phyloP scores from a whole-genome alignment of 2,113 vertebrate genomes.

The Aphelocoma coerulescens region DNA sequence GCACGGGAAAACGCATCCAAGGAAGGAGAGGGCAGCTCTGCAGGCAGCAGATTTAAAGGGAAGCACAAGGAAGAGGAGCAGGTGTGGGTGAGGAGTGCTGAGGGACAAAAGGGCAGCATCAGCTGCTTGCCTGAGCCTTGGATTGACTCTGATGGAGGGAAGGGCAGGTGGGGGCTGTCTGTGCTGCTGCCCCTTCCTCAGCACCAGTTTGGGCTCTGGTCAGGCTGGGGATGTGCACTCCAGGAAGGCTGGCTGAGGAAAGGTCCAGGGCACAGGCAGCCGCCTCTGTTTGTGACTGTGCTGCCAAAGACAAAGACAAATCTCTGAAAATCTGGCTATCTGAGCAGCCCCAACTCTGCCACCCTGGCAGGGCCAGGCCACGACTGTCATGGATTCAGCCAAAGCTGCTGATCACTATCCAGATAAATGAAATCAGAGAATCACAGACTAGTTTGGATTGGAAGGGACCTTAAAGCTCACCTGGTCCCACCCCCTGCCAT shows the following conservation, averaged over 20 bases:
- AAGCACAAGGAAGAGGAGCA: neutral
- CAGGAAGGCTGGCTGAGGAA: neutral
- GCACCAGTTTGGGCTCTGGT: neutral
- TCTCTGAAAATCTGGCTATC: neutral
- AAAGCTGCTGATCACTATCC: neutral
- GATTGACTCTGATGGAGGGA: accelerated
- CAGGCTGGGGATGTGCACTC: neutral
- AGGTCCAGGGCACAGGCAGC: accelerated
- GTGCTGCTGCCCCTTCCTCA: neutral
- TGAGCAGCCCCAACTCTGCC: neutral
- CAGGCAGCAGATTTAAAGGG: neutral
- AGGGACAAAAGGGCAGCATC: neutral
- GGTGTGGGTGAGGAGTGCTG: neutral
- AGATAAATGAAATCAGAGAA: neutral
- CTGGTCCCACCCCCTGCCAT: neutral
- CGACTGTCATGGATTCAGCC: neutral
- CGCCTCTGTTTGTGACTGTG: accelerated
- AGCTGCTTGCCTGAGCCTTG: neutral
- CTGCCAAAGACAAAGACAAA: neutral
- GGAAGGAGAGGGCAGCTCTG: neutral
- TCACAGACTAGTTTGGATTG: neutral
- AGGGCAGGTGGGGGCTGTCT: neutral
- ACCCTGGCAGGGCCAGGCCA: neutral
- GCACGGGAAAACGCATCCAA: neutral
- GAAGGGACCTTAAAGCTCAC: neutral